phyloP scores from a whole-genome alignment of 2,113 vertebrate genomes.

The Delphinus delphis region DNA sequence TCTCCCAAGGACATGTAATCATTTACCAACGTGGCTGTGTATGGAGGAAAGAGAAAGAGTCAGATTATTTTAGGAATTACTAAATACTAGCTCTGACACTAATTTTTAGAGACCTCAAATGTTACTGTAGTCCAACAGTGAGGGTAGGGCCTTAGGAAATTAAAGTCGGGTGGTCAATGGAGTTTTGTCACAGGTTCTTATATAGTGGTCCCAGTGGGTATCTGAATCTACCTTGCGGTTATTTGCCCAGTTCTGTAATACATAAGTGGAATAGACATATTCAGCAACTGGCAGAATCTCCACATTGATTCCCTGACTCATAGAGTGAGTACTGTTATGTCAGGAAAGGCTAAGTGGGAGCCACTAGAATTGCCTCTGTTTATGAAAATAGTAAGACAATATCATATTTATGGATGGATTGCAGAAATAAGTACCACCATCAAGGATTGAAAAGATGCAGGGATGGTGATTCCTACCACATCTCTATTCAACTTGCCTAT shows the following conservation, averaged over 20 bases:
- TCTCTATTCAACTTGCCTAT: not conserved
- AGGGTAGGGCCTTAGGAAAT: not conserved
- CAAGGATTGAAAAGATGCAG: not conserved
- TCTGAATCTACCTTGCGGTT: not conserved
- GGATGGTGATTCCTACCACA: not conserved
- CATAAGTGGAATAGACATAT: not conserved
- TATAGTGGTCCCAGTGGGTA: not conserved
- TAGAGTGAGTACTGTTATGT: not conserved
- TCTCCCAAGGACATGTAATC: not conserved
- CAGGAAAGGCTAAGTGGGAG: not conserved
- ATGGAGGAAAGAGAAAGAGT: not conserved
- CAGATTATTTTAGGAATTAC: not conserved
- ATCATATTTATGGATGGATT: not conserved
- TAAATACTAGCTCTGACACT: not conserved
- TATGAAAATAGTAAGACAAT: not conserved
- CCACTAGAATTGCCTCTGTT: not conserved
- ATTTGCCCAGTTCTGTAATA: not conserved
- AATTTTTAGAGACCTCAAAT: not conserved
- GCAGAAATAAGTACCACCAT: not conserved
- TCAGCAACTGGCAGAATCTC: not conserved
- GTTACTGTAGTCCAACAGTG: not conserved
- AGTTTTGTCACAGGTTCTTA: not conserved
- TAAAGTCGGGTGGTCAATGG: not conserved
- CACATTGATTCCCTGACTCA: not conserved
- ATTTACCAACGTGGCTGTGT: not conserved